These are phyloP conservation scores for Arbacia lixula DNA, from an alignment of 53 echinoderm and acorn worm genomes.

Conservation along the genomic window DNA sequence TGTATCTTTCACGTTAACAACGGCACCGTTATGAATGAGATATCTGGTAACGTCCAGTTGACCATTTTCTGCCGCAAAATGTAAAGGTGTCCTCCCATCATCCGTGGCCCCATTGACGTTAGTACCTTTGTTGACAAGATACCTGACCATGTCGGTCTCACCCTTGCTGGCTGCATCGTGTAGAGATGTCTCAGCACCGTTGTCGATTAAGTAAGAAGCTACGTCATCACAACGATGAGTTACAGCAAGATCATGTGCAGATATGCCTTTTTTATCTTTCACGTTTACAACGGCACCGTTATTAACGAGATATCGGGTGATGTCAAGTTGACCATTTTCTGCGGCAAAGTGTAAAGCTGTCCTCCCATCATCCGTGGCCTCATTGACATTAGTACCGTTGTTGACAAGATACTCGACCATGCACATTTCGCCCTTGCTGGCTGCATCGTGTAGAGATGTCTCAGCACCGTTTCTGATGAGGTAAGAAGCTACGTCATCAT, in stretches of 20 bases:
- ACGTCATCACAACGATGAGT: no score
- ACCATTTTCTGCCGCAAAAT: neutral
- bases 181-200: neutral
- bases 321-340: neutral
- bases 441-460: neutral
- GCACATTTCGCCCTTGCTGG: neutral
- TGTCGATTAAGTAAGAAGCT: no score
- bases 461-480: neutral
- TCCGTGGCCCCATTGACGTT: neutral
- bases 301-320: neutral
- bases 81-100: neutral
- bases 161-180: neutral
- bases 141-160: neutral
- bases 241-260: no score
- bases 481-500: neutral
- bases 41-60: neutral
- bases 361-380: neutral
- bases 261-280: neutral
- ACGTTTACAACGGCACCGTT: neutral
- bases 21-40: neutral
- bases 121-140: neutral
- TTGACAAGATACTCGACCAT: neutral
- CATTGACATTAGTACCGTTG: neutral
- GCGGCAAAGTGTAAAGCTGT: neutral
- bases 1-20: neutral